phyloP scores from a whole-genome alignment of 2,888 invertebrate genomes.

The Rhodophaea formosa region DNA sequence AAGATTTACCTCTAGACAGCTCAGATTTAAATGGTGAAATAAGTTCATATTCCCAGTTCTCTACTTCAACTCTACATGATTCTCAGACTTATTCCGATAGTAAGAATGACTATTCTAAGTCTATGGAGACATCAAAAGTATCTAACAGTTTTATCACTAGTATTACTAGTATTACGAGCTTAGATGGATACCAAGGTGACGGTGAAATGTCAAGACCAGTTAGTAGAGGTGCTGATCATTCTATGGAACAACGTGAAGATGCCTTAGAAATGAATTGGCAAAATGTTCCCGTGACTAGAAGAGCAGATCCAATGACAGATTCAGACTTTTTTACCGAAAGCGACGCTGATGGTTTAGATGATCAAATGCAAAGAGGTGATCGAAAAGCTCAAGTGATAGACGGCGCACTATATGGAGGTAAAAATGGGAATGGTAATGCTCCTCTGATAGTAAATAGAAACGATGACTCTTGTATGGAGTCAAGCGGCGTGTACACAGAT shows the following conservation, averaged over 20 bases:
- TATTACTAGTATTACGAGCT: constrained; percentile 94
- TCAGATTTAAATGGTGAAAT: constrained; percentile 83
- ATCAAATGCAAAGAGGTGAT: constrained; percentile 85
- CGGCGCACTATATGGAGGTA: constrained; percentile 92
- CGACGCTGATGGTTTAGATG: constrained; percentile 92
- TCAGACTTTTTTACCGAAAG: constrained; percentile 95
- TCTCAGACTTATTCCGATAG: constrained; percentile 80
- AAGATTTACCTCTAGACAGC: constrained; percentile 90
- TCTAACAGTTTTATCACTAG: constrained; percentile 91
- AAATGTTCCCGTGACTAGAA: constrained; percentile 83
- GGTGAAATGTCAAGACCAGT: constrained; percentile 94
- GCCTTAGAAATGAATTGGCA: constrained; percentile 80
- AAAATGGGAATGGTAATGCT: constrained; percentile 78
- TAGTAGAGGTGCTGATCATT: constrained; percentile 89
- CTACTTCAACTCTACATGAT: constrained; percentile 73
- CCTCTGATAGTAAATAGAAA: constrained; percentile 79
- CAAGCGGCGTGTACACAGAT: constrained; percentile 93
- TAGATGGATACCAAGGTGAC: constrained; percentile 96
- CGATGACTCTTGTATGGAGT: constrained; percentile 93
- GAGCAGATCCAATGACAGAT: constrained; percentile 93
- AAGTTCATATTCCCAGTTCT: constrained; percentile 77
- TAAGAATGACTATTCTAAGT: constrained; percentile 83
- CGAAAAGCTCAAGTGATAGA: constrained; percentile 92
- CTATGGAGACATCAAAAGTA: constrained; percentile 83
- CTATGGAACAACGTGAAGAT: constrained; percentile 79